Evolutionary conservation across 2,797 vertebrate genomes (phyloP).

Genomic region (Anguilla obscura): DNA sequence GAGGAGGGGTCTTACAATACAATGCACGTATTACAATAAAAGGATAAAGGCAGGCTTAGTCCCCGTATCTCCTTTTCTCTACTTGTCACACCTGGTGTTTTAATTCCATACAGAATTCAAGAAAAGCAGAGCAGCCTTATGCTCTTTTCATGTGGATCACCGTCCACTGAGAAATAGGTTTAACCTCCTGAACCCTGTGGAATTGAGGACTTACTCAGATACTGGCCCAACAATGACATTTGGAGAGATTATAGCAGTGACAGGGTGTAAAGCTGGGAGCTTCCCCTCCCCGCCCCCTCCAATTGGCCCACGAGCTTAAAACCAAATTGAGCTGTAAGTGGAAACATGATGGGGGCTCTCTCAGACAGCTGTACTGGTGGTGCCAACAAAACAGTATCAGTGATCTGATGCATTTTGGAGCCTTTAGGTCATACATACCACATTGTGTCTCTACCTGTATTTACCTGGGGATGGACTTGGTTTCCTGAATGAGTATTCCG

Average conservation of each 20-base stretch:
- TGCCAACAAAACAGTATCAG: background rate
- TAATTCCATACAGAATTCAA: background rate
- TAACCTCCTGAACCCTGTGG: slow-evolving; percentile 57
- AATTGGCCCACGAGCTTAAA: slow-evolving; percentile 15
- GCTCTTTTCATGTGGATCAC: slow-evolving; percentile 47
- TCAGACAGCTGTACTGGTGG: background rate
- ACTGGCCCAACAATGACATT: slow-evolving; percentile 49
- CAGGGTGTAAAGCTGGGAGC: slow-evolving; percentile 62
- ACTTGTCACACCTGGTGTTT: slow-evolving; percentile 11
- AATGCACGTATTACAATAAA: slow-evolving; percentile 15
- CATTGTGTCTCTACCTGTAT: background rate
- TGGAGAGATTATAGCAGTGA: slow-evolving; percentile 58
- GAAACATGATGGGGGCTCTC: slow-evolving; percentile 28
- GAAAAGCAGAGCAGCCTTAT: background rate
- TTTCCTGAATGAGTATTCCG: background rate
- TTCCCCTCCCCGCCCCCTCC: slow-evolving; percentile 41
- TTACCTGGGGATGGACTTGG: background rate
- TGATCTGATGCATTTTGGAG: background rate
- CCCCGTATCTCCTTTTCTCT: slow-evolving; percentile 16
- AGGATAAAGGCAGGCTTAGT: background rate
- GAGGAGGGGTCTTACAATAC: background rate
- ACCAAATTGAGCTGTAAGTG: slow-evolving; percentile 41
- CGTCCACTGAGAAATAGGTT: slow-evolving; percentile 58
- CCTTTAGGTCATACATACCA: background rate
- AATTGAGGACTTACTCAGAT: slow-evolving; percentile 53